Evolutionary conservation across 1,140 invertebrate species (phyloP), one percentile per base, ranked within the genome.

Genomic region (Hylaeus volcanicus): DNA sequence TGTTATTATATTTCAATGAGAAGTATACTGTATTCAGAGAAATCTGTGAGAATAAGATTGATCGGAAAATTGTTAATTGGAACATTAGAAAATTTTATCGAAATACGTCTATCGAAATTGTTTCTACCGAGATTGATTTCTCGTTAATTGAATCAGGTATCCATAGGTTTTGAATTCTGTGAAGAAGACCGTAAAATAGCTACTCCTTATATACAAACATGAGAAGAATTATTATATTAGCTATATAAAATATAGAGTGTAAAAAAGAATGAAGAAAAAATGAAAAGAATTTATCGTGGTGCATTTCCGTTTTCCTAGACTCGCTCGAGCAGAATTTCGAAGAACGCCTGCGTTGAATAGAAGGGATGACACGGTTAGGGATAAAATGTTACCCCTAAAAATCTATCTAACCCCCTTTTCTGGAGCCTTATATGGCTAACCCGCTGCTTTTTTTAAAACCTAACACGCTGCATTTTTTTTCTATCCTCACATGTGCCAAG

Each of bases 341-440:
- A 76, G 80, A 81, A 80, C 71, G 51, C 56, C 45, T 53, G 39
- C n/a, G 61, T 63, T 74, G 79, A 69, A 78, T 85, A 66, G 81
- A 63, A 63, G 3, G 85, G 84, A 90, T 90, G 88, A 88, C 88
- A 88, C 81, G 86, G 87, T 86, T 75, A 88, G 88, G 88, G 89
- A 85, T 88, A 86, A 81, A 74, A 51, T 51, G 83, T 85, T 88
- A 88, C 88, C 87, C 86, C 83, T 84, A 82, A 85, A 88, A 90
- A 90, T 87, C 86, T 89, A 86, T 63, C 86, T 82, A 90, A 88
- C 88, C 90, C 89, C 86, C 88, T 91, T 89, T 86, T 75, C 87
- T 81, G 86, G 78, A 84, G 85, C 88, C 81, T 83, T 74, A 80
- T 83, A 84, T 83, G 80, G 80, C 61, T 48, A 82, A 88, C 85